Conservation (phyloP, 1,140 invertebrate genomes). For the Caenorhabditis briggsae region DNA sequence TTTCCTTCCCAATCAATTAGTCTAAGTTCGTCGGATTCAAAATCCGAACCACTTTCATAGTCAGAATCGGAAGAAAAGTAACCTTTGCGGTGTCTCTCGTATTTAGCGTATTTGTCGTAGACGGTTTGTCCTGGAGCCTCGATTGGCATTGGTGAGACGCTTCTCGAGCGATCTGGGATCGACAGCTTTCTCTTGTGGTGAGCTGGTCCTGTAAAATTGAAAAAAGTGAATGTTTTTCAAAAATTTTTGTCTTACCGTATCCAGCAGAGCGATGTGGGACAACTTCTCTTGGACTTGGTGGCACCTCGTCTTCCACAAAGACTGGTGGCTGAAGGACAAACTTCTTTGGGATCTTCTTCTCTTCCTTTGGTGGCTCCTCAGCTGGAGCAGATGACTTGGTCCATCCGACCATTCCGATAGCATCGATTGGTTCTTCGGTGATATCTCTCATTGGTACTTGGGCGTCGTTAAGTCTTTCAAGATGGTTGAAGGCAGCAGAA, state of each 20-base stretch:
- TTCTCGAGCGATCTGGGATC: conserved; percentile 63
- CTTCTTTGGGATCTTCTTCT: conserved; percentile 55
- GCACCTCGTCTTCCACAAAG: conserved; percentile 63
- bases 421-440: conserved; percentile 65
- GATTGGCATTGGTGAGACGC: conserved; percentile 54
- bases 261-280: conserved; percentile 68
- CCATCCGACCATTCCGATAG: conserved; percentile 69
- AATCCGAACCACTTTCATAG: conserved; percentile 13
- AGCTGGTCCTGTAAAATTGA: conserved; percentile 60
- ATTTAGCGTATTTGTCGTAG: conserved; percentile 67
- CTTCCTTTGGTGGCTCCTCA: conserved; percentile 59
- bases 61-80: conserved; percentile 49
- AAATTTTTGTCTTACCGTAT: conserved; percentile 60
- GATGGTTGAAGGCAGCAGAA: conserved; percentile 68
- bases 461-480: conserved; percentile 66
- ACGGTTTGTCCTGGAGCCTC: conserved; percentile 50
- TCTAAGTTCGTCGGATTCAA: conserved; percentile 39
- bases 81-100: conserved; percentile 65
- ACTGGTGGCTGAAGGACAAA: conserved; percentile 59
- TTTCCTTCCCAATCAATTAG: conserved; percentile 57
- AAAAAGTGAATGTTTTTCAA: neutral
- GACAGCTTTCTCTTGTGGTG: conserved; percentile 69
- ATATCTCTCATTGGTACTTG: conserved; percentile 65
- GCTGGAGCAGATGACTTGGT: conserved; percentile 57
- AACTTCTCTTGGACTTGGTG: conserved; percentile 64